A percentile compares a stretch with the other conserved stretches of the same genome.
These are phyloP conservation scores for Epinotia bilunana DNA, from an alignment of 2,888 invertebrate species.

Conservation along the genomic window DNA sequence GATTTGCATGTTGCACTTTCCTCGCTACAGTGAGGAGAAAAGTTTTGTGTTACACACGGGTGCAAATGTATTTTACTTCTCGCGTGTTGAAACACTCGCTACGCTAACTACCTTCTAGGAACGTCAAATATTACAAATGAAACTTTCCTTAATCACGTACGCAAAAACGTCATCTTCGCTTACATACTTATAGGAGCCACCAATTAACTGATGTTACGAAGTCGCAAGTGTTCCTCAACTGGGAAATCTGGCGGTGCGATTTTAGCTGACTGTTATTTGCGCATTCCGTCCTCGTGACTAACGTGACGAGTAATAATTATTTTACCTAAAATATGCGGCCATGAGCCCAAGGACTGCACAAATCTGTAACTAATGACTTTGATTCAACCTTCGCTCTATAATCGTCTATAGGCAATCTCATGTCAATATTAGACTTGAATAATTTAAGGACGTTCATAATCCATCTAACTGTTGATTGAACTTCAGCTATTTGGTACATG, in stretches of 20 bases:
- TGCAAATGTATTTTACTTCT: no score
- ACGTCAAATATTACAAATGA: not conserved
- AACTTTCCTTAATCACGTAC: not conserved
- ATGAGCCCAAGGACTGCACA: constrained; percentile 32
- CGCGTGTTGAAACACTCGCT: no score
- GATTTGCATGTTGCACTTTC: no score
- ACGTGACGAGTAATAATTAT: constrained; percentile 40
- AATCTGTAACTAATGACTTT: constrained; percentile 25
- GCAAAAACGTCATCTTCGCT: not conserved
- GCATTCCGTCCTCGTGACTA: constrained; percentile 29
- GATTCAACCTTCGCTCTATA: constrained; percentile 21
- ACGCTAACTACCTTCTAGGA: not conserved
- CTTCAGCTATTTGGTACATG: constrained; percentile 6
- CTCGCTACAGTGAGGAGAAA: no score
- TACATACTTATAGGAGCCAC: not conserved
- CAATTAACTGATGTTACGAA: not conserved
- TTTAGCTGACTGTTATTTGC: constrained; percentile 10
- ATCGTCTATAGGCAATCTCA: not conserved
- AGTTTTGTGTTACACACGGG: no score
- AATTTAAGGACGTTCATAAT: constrained; percentile 12
- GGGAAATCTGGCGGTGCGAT: not conserved
- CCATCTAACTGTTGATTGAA: constrained; percentile 31
- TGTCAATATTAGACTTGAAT: constrained; percentile 29
- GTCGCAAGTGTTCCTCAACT: constrained; percentile 1
- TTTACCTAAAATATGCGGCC: constrained; percentile 32